phyloP scores from a whole-genome alignment of 2,113 vertebrate genomes.

The Pygoscelis antarcticus region DNA sequence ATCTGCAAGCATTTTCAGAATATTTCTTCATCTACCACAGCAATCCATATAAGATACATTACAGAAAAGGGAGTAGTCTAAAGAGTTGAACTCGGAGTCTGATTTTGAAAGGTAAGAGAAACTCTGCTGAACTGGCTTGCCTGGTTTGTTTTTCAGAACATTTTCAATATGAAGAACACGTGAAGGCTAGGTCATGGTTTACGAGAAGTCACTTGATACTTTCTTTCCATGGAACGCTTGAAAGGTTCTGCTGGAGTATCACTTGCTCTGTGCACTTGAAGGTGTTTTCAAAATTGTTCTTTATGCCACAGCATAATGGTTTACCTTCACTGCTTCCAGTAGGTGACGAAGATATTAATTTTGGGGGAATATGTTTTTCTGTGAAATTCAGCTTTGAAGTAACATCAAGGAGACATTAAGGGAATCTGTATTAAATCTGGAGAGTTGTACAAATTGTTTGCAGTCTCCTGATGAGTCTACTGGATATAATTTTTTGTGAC shows the following conservation, averaged over 20 bases:
- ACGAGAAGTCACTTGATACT: constrained; percentile 32
- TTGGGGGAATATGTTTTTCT: background rate
- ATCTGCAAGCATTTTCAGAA: background rate
- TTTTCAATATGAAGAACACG: background rate
- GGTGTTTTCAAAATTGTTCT: background rate
- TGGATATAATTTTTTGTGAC: background rate
- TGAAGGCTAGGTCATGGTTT: constrained; percentile 16
- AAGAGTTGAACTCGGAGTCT: background rate
- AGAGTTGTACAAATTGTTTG: background rate
- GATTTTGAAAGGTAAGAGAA: background rate
- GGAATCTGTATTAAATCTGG: background rate
- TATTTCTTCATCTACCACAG: background rate
- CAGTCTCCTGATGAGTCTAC: background rate
- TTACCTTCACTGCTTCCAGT: background rate
- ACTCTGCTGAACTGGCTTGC: background rate
- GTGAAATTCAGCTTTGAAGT: background rate
- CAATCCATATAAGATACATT: background rate
- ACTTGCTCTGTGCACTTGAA: background rate
- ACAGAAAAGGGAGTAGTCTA: background rate
- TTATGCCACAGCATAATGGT: background rate
- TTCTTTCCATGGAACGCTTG: background rate
- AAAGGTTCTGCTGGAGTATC: background rate
- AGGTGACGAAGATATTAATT: background rate
- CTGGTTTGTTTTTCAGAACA: constrained; percentile 30
- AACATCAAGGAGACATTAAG: background rate